Base-by-base conservation (phyloP, 2,888 invertebrate genomes). In the Eupithecia pulchellata region DNA sequence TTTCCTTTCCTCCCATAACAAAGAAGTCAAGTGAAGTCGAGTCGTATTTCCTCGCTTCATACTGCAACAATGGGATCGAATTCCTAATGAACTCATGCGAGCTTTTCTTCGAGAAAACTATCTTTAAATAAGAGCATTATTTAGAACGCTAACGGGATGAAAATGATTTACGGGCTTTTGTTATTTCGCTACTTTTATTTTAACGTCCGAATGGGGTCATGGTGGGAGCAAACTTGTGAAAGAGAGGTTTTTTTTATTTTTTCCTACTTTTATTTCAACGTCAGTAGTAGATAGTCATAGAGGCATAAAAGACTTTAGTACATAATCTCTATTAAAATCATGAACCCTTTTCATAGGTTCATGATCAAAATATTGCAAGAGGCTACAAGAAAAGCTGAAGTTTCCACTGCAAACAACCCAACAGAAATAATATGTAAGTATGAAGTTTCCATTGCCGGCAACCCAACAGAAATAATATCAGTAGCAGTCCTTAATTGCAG, bases 401-500 rank as follows among this genome's bases (percentile, higher is more conserved):
- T n/a, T n/a, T n/a, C n/a, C 14, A 52, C 20, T 25, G 47, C 47
- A 20, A 11, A 11, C 47, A 20, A 11, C 25, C n/a, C 20, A n/a
- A n/a, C n/a, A n/a, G n/a, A n/a, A n/a, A n/a, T n/a, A n/a, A n/a
- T n/a, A n/a, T n/a, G n/a, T n/a, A n/a, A n/a, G n/a, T n/a, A n/a
- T 42, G 52, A 52, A 52, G 52, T 52, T 52, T 52, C 52, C 20
- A 47, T 11, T 52, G 52, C 52, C 20, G 52, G 52, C 20, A 52
- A 25, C 25, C 52, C 64, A 66, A 63, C 55, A 69, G 68, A 72
- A 75, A 75, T 75, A 75, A 73, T 68, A 75, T 72, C 67, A 69
- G 29, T 69, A 62, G 61, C 74, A 74, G 64, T 66, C 66, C 71
- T 68, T 77, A 75, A 77, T 77, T 75, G 72, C 74, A 75, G 74